Conservation (phyloP, 2,797 vertebrate genomes). For the Ctenochaetus hawaiiensis region DNA sequence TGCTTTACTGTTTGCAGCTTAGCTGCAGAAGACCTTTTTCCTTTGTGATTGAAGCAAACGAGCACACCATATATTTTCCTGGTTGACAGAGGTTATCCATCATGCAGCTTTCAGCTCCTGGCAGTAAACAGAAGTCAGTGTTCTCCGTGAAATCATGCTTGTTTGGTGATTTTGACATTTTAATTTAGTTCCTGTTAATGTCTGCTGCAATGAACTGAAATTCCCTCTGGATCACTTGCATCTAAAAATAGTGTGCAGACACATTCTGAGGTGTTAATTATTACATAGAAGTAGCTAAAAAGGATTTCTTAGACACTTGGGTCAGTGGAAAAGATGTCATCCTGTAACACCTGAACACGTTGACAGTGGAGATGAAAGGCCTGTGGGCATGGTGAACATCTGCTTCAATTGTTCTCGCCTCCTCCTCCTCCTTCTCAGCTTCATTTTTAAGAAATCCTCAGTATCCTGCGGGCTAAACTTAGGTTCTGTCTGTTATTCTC, state of each 20-base stretch:
- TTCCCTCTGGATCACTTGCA: not conserved
- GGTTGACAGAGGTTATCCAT: slow-evolving; percentile 34
- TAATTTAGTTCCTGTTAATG: not conserved
- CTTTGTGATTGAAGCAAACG: slow-evolving; percentile 38
- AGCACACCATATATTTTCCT: not conserved
- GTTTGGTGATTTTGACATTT: not conserved
- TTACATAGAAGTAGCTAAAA: not conserved
- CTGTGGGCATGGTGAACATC: slow-evolving; percentile 43
- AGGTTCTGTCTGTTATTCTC: slow-evolving; percentile 21
- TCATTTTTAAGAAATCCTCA: slow-evolving; percentile 26
- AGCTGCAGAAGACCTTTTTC: slow-evolving; percentile 25
- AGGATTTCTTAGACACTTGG: slow-evolving; percentile 11
- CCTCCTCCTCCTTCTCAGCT: slow-evolving; percentile 14
- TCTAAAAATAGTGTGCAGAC: not conserved
- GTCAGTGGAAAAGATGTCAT: slow-evolving; percentile 8
- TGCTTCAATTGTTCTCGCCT: slow-evolving; percentile 29
- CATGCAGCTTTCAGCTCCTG: slow-evolving; percentile 24
- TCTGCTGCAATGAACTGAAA: not conserved
- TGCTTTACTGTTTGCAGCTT: slow-evolving; percentile 41
- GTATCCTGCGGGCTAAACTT: slow-evolving; percentile 27
- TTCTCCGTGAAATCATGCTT: not conserved
- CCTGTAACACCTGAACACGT: slow-evolving; percentile 11
- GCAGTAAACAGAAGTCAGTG: not conserved
- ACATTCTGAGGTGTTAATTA: not conserved
- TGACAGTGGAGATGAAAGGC: slow-evolving; percentile 35